Percentiles rank a stretch among this genome's conserved stretches.
phyloP scores from a whole-genome alignment of 2,797 vertebrate species.

The Tolypeutes matacus region DNA sequence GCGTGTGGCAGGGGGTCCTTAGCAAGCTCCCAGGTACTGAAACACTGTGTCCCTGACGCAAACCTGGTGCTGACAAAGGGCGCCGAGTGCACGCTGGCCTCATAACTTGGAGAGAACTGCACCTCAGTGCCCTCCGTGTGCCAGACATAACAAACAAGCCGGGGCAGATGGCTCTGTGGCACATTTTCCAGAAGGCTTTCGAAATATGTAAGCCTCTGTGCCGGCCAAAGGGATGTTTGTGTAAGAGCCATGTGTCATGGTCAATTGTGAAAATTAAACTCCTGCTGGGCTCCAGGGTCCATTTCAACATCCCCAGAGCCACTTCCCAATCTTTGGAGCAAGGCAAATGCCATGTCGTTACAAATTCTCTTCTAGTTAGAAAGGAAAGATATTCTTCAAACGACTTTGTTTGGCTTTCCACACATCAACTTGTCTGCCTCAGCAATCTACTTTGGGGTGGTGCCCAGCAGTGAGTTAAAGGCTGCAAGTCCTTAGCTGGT shows the following conservation, averaged over 20 bases:
- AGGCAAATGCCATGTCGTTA: neutral
- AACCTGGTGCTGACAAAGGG: neutral
- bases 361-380: neutral
- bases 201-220: constrained; percentile 16
- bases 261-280: neutral
- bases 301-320: constrained; percentile 18
- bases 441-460: neutral
- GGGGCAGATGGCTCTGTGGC: neutral
- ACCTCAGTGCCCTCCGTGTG: neutral
- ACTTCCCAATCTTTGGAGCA: neutral
- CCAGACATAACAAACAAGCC: neutral
- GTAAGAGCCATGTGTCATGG: constrained; percentile 22
- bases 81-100: neutral
- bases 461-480: neutral
- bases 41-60: neutral
- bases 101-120: neutral
- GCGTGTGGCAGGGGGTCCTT: neutral
- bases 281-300: neutral
- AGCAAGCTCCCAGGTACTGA: neutral
- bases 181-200: neutral
- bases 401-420: neutral
- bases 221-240: constrained; percentile 24
- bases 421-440: constrained; percentile 1
- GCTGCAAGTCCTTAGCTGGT: neutral
- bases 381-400: neutral